A percentile compares a stretch with the other conserved stretches of the same genome.
Conservation (phyloP, 2,797 vertebrate genomes). For the Adelosebastes latens region DNA sequence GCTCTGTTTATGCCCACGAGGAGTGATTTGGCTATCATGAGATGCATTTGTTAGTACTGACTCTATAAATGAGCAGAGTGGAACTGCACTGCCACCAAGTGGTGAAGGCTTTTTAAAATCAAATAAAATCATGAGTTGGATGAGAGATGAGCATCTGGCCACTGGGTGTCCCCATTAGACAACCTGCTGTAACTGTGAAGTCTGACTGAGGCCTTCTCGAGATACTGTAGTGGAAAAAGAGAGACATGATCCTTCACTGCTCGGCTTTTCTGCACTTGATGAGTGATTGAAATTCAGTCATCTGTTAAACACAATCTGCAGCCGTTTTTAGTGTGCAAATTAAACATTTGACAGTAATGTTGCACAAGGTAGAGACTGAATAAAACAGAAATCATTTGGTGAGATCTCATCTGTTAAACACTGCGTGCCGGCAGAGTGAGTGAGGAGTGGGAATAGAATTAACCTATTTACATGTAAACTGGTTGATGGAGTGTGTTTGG, state of each 20-base stretch:
- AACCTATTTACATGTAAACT: conserved; percentile 74
- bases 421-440: conserved; percentile 12
- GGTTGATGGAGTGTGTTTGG: conserved; percentile 64
- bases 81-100: conserved; percentile 45
- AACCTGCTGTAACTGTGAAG: neutral
- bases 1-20: neutral
- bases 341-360: neutral
- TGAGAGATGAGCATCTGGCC: conserved; percentile 4
- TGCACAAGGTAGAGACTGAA: neutral
- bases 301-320: neutral
- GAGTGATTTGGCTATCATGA: neutral
- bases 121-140: neutral
- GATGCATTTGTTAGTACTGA: neutral
- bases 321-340: neutral
- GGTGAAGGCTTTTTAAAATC: neutral
- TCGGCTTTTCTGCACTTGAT: neutral
- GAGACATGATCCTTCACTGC: neutral
- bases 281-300: neutral
- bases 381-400: conserved; percentile 6
- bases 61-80: neutral
- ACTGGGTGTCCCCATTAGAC: conserved; percentile 44
- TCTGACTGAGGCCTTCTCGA: neutral
- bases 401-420: conserved; percentile 21
- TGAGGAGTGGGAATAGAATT: conserved; percentile 57
- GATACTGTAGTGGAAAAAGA: neutral